Evolutionary conservation across 1,140 invertebrate species (phyloP).

Genomic region (Idris sp.): DNA sequence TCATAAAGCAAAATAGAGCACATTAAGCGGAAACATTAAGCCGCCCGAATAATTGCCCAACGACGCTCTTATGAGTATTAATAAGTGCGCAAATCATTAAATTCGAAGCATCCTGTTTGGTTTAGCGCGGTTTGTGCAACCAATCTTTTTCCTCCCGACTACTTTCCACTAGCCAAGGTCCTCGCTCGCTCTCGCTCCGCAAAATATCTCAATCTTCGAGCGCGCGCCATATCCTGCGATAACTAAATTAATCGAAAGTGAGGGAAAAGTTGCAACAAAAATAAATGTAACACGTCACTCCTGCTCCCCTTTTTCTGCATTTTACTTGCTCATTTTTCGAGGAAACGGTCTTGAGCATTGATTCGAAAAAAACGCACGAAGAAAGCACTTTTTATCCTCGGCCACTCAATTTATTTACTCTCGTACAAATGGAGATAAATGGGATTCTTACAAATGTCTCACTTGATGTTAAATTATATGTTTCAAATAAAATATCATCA

Average conservation of each 20-base stretch:
- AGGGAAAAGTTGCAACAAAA: slow-evolving; percentile 4
- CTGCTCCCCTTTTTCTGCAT: too few species aligned
- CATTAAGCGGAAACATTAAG: slow-evolving; percentile 40
- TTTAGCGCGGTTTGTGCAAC: slow-evolving; percentile 66
- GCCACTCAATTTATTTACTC: slow-evolving; percentile 9
- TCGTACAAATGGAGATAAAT: too few species aligned
- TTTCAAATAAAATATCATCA: too few species aligned
- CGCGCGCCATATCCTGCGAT: slow-evolving; percentile 33
- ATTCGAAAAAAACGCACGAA: slow-evolving; percentile 6
- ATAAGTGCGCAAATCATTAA: slow-evolving; percentile 64
- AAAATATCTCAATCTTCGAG: slow-evolving; percentile 39
- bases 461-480: too few species aligned
- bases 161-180: slow-evolving; percentile 70
- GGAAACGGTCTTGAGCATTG: too few species aligned
- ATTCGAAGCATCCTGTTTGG: slow-evolving; percentile 69
- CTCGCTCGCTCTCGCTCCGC: slow-evolving; percentile 43
- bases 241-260: slow-evolving; percentile 37
- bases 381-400: slow-evolving; percentile 5
- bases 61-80: slow-evolving; percentile 35
- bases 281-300: too few species aligned
- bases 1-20: slow-evolving; percentile 25
- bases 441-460: too few species aligned
- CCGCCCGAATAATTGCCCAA: slow-evolving; percentile 59
- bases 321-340: too few species aligned
- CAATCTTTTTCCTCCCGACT: slow-evolving; percentile 59